Conservation (phyloP, 2,888 invertebrate genomes). For the Alloplasta piceator region DNA sequence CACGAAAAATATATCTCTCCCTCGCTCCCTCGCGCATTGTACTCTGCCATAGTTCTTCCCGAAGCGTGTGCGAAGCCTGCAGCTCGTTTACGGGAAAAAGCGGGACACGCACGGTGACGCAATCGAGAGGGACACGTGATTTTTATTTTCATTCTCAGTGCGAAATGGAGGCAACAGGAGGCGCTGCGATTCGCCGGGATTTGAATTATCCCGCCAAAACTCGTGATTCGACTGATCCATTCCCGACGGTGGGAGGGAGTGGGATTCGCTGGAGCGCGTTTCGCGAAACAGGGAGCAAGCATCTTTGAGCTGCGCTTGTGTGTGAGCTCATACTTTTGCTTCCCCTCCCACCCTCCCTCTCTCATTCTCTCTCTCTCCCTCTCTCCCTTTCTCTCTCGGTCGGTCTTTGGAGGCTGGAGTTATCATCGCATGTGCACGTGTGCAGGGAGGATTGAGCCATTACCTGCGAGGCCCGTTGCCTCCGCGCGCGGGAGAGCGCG, state of each 20-base stretch:
- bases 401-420: conserved; percentile 64
- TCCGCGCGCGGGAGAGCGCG: conserved; percentile 65
- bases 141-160: conserved; percentile 13
- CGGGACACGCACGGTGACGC: conserved; percentile 45
- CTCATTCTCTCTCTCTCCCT: too few species aligned
- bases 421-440: conserved; percentile 80
- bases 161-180: background rate
- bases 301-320: conserved; percentile 74
- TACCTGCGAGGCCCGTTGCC: conserved; percentile 79
- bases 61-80: conserved; percentile 32
- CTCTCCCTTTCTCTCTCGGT: too few species aligned
- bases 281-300: conserved; percentile 64
- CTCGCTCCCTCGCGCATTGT: conserved; percentile 30
- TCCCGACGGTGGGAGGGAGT: background rate
- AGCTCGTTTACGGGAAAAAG: conserved; percentile 41
- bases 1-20: background rate
- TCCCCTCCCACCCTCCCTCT: too few species aligned
- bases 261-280: background rate
- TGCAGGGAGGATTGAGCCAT: conserved; percentile 82
- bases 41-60: conserved; percentile 46
- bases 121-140: conserved; percentile 53
- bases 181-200: conserved; percentile 23
- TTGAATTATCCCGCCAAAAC: conserved; percentile 50
- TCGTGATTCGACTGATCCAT: background rate
- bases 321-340: background rate